Percentiles rank a stretch among this genome's conserved stretches.
These are phyloP conservation scores for Formica exsecta DNA, from an alignment of 1,140 invertebrate species.

Conservation along the genomic window DNA sequence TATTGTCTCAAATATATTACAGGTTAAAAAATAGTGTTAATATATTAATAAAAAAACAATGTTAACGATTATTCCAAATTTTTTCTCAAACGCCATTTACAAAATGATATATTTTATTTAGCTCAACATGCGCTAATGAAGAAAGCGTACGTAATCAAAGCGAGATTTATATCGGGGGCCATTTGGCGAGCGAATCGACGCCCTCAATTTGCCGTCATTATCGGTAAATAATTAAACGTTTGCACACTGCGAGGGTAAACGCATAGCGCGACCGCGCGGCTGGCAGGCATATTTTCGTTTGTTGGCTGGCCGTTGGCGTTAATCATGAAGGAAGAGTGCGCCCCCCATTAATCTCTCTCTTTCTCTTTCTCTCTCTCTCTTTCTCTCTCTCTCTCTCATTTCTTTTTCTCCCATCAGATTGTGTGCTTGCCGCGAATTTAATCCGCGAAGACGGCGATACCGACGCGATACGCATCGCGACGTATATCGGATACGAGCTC, in stretches of 20 bases:
- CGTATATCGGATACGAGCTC: slow-evolving; percentile 4
- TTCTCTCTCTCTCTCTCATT: background rate
- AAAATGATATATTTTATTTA: slow-evolving; percentile 7
- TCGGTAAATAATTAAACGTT: slow-evolving; percentile 59
- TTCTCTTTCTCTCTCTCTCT: background rate
- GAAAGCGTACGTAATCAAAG: slow-evolving; percentile 7
- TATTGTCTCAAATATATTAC: background rate
- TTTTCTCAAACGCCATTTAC: background rate
- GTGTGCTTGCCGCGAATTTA: slow-evolving; percentile 1
- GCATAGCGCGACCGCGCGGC: background rate
- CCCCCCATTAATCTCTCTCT: slow-evolving; percentile 20
- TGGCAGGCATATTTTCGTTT: slow-evolving; percentile 6
- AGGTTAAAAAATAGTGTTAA: background rate
- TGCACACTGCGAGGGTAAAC: background rate
- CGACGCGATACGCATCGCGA: slow-evolving; percentile 26
- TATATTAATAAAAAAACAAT: background rate
- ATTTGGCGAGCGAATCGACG: slow-evolving; percentile 29
- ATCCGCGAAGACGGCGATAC: slow-evolving; percentile 10
- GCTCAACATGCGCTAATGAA: slow-evolving; percentile 7
- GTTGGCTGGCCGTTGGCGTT: background rate
- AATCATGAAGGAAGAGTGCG: background rate
- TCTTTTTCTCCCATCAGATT: background rate
- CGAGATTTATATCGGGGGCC: background rate
- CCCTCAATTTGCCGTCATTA: slow-evolving; percentile 39
- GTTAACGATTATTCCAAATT: slow-evolving; percentile 16